These are phyloP conservation scores for Daphoenositta chrysoptera DNA, from an alignment of 2,113 vertebrate species.

Conservation along the genomic window DNA sequence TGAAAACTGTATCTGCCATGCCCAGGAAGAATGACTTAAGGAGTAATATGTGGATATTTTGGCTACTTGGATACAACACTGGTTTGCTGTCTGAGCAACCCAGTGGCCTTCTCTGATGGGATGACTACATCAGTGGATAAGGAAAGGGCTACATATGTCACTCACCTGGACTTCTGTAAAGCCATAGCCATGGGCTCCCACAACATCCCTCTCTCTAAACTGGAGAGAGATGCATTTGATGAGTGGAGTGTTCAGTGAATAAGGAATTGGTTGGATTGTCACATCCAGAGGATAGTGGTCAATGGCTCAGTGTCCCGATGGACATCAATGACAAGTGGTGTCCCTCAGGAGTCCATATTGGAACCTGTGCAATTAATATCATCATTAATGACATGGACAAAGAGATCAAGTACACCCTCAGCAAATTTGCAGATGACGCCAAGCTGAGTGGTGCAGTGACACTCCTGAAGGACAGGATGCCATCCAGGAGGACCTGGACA, in stretches of 20 bases:
- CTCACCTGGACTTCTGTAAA: neutral
- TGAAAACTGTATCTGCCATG: neutral
- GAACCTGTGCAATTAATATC: neutral
- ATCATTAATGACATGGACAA: neutral
- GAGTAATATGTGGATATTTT: neutral
- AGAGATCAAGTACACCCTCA: fast-evolving
- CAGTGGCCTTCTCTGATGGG: neutral
- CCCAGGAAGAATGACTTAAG: neutral
- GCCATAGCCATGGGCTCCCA: neutral
- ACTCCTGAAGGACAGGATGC: neutral
- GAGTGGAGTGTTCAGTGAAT: neutral
- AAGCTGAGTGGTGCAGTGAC: neutral
- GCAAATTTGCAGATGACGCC: neutral
- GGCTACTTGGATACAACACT: neutral
- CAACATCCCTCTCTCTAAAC: neutral
- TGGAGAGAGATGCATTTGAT: neutral
- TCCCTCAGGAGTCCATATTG: neutral
- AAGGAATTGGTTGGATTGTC: neutral
- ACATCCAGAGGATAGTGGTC: neutral
- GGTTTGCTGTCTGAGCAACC: neutral
- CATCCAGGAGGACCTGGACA: neutral
- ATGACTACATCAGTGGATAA: neutral
- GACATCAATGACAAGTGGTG: neutral
- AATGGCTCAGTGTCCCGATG: fast-evolving
- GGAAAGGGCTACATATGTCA: neutral